Conservation (phyloP, 2,113 vertebrate genomes). For the Numenius arquata region DNA sequence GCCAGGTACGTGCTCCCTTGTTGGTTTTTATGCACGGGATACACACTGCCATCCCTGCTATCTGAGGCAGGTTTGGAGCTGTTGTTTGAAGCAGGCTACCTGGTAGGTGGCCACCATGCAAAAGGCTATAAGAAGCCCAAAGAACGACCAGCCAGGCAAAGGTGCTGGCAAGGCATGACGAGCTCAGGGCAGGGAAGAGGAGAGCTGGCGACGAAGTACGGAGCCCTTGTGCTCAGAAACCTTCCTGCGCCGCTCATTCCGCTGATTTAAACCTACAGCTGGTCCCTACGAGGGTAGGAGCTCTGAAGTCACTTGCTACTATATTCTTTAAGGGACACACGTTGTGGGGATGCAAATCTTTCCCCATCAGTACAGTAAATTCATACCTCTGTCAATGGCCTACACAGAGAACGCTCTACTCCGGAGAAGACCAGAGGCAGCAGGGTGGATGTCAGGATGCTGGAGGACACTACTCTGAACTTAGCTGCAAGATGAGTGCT, state of each 20-base stretch:
- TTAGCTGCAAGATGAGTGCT: neutral
- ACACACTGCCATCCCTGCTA: neutral
- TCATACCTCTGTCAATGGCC: neutral
- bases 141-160: neutral
- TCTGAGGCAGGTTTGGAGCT: neutral
- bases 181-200: neutral
- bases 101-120: neutral
- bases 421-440: neutral
- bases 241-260: neutral
- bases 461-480: neutral
- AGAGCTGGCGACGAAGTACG: accelerated
- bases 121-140: neutral
- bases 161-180: neutral
- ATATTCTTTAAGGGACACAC: neutral
- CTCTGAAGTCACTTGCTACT: neutral
- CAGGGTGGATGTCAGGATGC: neutral
- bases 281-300: neutral
- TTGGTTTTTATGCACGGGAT: neutral
- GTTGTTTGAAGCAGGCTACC: neutral
- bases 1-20: neutral
- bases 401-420: neutral
- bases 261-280: neutral
- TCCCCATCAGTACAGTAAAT: neutral
- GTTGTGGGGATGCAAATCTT: neutral
- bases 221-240: neutral